Evolutionary conservation across 2,113 vertebrate species (phyloP).

Genomic region (Oophaga pumilio): DNA sequence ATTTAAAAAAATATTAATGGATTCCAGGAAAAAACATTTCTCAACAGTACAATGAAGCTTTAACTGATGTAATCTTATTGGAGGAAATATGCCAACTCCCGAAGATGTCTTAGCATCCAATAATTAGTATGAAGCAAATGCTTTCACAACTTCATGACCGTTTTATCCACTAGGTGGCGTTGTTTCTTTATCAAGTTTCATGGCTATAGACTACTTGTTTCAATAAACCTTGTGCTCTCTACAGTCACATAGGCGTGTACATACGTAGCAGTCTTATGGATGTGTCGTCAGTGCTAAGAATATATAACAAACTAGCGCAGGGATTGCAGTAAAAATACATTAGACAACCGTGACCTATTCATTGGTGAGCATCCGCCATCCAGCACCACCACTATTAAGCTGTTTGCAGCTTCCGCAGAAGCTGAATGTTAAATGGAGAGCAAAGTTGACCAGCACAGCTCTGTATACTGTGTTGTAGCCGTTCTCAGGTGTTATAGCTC

Average conservation of each 20-base stretch:
- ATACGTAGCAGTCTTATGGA: neutral
- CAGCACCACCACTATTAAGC: too few species aligned
- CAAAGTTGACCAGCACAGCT: too few species aligned
- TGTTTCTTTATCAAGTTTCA: neutral
- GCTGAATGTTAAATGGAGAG: too few species aligned
- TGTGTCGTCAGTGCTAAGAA: neutral
- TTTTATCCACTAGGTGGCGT: conserved; percentile 2
- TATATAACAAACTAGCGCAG: neutral
- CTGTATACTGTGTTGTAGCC: too few species aligned
- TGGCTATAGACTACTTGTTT: neutral
- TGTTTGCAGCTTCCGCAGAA: too few species aligned
- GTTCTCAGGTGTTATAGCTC: too few species aligned
- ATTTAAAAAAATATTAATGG: neutral
- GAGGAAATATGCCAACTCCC: too few species aligned
- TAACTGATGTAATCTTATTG: neutral
- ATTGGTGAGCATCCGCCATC: too few species aligned
- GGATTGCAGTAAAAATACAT: neutral
- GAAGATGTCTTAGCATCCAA: too few species aligned
- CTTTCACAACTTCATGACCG: neutral
- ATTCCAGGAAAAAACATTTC: neutral
- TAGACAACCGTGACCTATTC: neutral
- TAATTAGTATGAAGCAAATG: neutral
- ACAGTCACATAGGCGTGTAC: neutral
- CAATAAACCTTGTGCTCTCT: neutral
- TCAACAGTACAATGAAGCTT: neutral